Evolutionary conservation across 2,113 vertebrate genomes (phyloP), one percentile per base, ranked within the genome.

Genomic region (Gopherus evgoodei): DNA sequence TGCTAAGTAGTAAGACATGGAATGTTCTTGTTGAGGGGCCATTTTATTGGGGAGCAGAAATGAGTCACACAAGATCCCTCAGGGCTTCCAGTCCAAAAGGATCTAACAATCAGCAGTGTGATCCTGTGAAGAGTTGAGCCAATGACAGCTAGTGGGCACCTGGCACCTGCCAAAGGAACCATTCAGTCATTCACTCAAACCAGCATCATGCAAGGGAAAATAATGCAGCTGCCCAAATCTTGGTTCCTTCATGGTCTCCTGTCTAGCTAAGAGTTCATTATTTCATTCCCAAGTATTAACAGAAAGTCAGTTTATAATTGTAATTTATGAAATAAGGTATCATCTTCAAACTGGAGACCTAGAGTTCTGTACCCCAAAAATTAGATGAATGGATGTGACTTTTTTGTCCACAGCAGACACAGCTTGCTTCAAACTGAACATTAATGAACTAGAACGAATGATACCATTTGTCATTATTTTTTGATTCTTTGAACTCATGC

Each of bases 351-450:
- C 27, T 54, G 85, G 86, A 89, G 17, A 7, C 1, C 38, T 90
- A 52, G 75, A 86, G 19, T 85, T 91, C 82, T 79, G 10, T 90
- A 59, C 38, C 62, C 50, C 44, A 50, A 9, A 95, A 84, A n/a
- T 94, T 95, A 95, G 84, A 49, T 87, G 50, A 56, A 54, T 88
- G 62, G 83, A 96, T 96, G 31, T 29, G 78, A 93, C 95, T 91
- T 72, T 0, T 82, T 92, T 96, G 90, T 90, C 44, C 11, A 50
- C 24, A 92, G 54, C 44, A 78, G 29, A 8, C 21, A 62, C 79
- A 87, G 35, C 93, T 92, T 93, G 83, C 14, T 53, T 85, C 82
- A 89, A 93, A 44, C 81, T 91, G 88, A 91, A 86, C 69, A 44
- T 83, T 96, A 89, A 38, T 56, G 8, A 59, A 59, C 29, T 94